These are phyloP conservation scores for Synodontis membranacea DNA, from an alignment of 2,113 vertebrate species.

Conservation along the genomic window DNA sequence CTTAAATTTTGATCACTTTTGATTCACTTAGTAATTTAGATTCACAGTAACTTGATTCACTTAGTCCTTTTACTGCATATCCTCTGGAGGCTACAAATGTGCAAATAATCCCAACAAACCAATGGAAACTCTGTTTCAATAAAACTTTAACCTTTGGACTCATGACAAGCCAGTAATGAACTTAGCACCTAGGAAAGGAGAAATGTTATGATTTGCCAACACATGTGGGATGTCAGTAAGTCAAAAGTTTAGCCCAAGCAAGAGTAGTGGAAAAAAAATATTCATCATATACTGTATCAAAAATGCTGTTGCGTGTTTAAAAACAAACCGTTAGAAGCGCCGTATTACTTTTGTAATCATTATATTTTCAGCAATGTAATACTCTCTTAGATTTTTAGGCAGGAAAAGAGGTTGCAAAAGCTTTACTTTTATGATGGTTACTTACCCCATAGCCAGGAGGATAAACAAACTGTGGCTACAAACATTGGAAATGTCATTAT, in stretches of 20 bases:
- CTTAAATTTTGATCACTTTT: neutral
- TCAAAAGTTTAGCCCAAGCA: neutral
- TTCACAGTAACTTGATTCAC: neutral
- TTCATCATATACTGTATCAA: neutral
- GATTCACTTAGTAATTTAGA: neutral
- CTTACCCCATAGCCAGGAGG: constrained; percentile 41
- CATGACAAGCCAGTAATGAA: neutral
- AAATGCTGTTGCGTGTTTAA: neutral
- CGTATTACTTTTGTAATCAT: neutral
- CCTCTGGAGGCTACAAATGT: neutral
- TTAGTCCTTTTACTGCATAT: neutral
- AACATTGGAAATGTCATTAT: neutral
- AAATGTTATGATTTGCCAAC: neutral
- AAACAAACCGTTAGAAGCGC: neutral
- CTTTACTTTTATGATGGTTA: neutral
- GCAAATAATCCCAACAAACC: neutral
- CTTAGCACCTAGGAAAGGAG: neutral
- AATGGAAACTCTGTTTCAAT: neutral
- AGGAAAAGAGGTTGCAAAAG: neutral
- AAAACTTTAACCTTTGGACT: neutral
- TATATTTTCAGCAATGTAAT: neutral
- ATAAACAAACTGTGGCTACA: constrained; percentile 41
- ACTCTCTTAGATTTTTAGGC: neutral
- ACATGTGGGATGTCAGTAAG: neutral
- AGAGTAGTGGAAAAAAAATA: neutral